A percentile compares a stretch with the other conserved stretches of the same genome.
These are phyloP conservation scores for Drosophila ogumai DNA, from an alignment of 1,140 invertebrate genomes.

Conservation along the genomic window DNA sequence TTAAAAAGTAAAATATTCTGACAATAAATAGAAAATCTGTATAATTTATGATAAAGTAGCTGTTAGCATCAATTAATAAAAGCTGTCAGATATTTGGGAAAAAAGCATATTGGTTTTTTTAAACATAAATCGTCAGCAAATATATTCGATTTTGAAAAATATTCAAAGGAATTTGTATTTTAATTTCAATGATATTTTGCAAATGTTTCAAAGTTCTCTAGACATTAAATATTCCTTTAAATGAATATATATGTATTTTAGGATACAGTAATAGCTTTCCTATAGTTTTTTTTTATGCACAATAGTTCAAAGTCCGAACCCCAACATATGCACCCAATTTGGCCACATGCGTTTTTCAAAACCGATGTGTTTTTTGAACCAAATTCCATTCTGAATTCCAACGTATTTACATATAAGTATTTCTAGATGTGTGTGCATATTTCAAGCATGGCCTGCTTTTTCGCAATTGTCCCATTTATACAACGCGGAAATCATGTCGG, in stretches of 20 bases:
- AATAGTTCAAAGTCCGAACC: neutral
- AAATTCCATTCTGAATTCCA: constrained; percentile 58
- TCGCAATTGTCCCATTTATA: constrained; percentile 36
- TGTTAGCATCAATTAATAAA: constrained; percentile 12
- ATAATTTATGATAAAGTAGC: neutral
- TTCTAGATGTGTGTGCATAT: constrained; percentile 7
- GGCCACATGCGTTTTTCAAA: constrained; percentile 40
- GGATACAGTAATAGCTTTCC: neutral
- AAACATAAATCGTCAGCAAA: neutral
- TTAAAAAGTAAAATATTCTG: too few species aligned
- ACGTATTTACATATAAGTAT: constrained; percentile 4
- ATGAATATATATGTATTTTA: neutral
- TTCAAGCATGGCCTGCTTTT: constrained; percentile 2
- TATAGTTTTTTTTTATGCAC: neutral
- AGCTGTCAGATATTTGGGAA: neutral
- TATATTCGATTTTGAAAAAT: neutral
- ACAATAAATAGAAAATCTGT: neutral
- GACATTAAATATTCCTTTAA: neutral
- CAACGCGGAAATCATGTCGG: constrained; percentile 26
- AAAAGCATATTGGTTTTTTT: neutral
- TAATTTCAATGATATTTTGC: neutral
- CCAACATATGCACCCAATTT: constrained; percentile 43
- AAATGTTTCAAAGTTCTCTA: neutral
- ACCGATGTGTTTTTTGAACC: constrained; percentile 48
- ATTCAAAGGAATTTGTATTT: neutral